phyloP scores from a whole-genome alignment of 2,797 vertebrate species.

The Geotrypetes seraphini region DNA sequence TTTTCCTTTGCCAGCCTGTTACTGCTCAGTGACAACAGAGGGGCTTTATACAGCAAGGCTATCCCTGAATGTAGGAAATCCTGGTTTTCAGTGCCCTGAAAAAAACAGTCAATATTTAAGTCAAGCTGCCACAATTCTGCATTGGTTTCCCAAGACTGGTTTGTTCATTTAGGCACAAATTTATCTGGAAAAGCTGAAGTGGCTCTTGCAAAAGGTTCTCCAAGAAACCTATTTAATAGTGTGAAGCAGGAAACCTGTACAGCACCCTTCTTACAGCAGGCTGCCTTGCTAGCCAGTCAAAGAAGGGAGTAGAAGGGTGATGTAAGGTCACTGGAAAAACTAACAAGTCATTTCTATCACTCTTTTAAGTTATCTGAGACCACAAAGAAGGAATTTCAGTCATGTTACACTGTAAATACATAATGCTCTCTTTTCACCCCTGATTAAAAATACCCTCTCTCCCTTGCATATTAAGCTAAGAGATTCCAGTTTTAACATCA shows the following conservation, averaged over 20 bases:
- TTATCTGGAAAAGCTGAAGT: not conserved
- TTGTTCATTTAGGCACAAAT: not conserved
- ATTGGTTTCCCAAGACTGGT: not conserved
- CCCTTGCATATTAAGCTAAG: too few species aligned
- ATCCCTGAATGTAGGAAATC: slow-evolving; percentile 6
- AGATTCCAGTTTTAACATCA: too few species aligned
- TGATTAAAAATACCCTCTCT: too few species aligned
- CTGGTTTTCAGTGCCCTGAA: not conserved
- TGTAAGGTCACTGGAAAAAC: slow-evolving; percentile 1
- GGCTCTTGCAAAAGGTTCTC: not conserved
- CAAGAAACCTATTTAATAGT: not conserved
- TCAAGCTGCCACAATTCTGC: not conserved
- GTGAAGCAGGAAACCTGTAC: not conserved
- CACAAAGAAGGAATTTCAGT: too few species aligned
- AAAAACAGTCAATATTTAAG: not conserved
- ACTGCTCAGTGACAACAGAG: too few species aligned
- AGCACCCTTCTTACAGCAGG: not conserved
- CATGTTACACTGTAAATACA: too few species aligned
- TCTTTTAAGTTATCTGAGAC: too few species aligned
- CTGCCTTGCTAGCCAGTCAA: too few species aligned
- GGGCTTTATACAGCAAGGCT: not conserved
- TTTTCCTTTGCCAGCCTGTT: too few species aligned
- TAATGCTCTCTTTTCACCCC: too few species aligned
- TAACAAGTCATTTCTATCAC: slow-evolving; percentile 4
- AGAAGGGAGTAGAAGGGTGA: slow-evolving; percentile 2